Evolutionary conservation across 2,888 invertebrate species (phyloP).

Genomic region (Tholera decimalis): DNA sequence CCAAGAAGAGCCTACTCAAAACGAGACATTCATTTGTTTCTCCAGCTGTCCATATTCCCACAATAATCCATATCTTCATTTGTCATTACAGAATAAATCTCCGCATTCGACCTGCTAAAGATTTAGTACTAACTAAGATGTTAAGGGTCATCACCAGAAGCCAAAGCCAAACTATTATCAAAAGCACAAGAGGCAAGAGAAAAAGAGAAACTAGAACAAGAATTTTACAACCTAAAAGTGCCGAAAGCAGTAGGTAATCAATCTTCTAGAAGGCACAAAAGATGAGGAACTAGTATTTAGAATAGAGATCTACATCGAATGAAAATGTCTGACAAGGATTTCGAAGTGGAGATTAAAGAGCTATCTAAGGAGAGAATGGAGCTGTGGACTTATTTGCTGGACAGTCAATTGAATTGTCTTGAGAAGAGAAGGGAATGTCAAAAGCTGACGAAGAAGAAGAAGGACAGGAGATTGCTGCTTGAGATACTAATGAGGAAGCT

Average conservation of each 20-base stretch:
- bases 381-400: neutral
- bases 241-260: constrained; percentile 6
- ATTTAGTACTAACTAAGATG: constrained; percentile 1
- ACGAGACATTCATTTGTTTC: neutral
- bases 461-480: neutral
- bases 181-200: neutral
- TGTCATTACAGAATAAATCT: neutral
- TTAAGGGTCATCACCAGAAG: neutral
- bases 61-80: neutral
- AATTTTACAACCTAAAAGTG: neutral
- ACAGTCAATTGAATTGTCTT: neutral
- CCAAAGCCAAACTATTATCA: neutral
- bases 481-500: neutral
- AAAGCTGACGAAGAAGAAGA: constrained; percentile 3
- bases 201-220: neutral
- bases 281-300: constrained; percentile 2
- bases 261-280: constrained; percentile 5
- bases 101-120: neutral
- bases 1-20: neutral
- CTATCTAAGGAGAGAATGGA: neutral
- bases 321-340: neutral
- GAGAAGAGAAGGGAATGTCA: constrained; percentile 1
- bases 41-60: neutral
- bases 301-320: neutral
- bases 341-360: neutral